Evolutionary conservation across 2,888 invertebrate genomes (phyloP), one percentile per base, ranked within the genome.

Genomic region (Pasiphila rectangulata): DNA sequence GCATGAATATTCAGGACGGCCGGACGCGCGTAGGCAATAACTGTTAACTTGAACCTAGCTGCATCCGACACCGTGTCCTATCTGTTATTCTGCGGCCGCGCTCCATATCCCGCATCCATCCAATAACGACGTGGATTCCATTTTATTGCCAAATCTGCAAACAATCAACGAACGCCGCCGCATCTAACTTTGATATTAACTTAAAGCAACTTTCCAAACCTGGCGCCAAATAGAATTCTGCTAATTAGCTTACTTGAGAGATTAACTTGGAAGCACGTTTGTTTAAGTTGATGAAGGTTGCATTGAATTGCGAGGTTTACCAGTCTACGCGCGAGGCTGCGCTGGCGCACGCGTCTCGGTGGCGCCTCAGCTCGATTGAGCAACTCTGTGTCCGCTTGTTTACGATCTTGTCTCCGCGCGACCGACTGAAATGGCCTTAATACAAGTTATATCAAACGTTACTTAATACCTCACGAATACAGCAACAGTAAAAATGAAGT

Each of bases 261-360:
- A 69, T 72, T 75, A 73, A 71, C 71, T 73, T 75, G 75, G 72
- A 70, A 65, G 67, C 69, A 76, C 74, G 78, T 85, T 84, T 87
- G 83, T 86, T 87, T 87, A 86, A 78, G 78, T 83, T 81, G 75
- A 73, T 73, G 83, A 83, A 88, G 87, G 87, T 84, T 87, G 83
- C 80, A 86, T 81, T 69, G 79, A 85, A 85, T 85, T 84, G 87
- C 85, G 85, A 85, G 81, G 83, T 79, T 74, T 74, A 75, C 70
- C 87, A 87, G 87, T 87, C 77, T 75, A 77, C 78, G 83, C 81
- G 83, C 64, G 83, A 80, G 84, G 76, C 83, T 85, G 84, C 81
- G 80, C 83, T 72, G 67, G 86, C 85, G 77, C 83, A 86, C 83
- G 86, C 88, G 87, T 88, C 87, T 88, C 83, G 70, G 69, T 78